phyloP scores from a whole-genome alignment of 2,888 invertebrate genomes.

The Miltochrista miniata region DNA sequence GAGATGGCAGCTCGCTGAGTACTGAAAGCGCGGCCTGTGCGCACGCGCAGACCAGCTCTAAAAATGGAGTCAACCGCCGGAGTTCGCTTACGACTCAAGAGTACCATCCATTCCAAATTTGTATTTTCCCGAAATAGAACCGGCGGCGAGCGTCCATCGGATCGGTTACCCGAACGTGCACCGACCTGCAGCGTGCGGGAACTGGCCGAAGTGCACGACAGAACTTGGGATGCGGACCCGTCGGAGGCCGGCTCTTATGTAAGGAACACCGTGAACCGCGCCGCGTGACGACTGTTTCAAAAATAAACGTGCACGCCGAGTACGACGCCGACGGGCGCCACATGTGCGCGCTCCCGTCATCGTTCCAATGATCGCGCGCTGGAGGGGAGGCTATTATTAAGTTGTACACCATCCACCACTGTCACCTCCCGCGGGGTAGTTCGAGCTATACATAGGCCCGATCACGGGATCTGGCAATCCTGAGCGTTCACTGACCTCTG shows the following conservation, averaged over 20 bases:
- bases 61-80: conserved; percentile 82
- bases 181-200: conserved; percentile 72
- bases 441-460: conserved; percentile 77
- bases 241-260: conserved; percentile 64
- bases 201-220: conserved; percentile 55
- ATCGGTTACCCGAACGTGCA: conserved; percentile 82
- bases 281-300: conserved; percentile 79
- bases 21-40: conserved; percentile 76
- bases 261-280: conserved; percentile 74
- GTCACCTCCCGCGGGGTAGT: conserved; percentile 83
- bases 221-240: conserved; percentile 47
- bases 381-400: conserved; percentile 83
- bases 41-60: conserved; percentile 83
- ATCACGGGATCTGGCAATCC: conserved; percentile 78
- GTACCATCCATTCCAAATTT: conserved; percentile 89
- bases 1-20: conserved; percentile 74
- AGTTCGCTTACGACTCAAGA: conserved; percentile 80
- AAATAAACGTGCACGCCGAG: conserved; percentile 77
- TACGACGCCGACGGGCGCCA: conserved; percentile 70
- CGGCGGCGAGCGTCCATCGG: conserved; percentile 81
- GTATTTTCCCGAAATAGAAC: conserved; percentile 91
- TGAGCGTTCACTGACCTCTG: conserved; percentile 78
- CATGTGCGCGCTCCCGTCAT: conserved; percentile 77
- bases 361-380: conserved; percentile 70
- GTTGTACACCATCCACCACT: conserved; percentile 81